Percentiles rank a stretch among this genome's conserved stretches.
phyloP scores from a whole-genome alignment of 2,797 vertebrate genomes.

The Tokudaia tokunoshimensis region DNA sequence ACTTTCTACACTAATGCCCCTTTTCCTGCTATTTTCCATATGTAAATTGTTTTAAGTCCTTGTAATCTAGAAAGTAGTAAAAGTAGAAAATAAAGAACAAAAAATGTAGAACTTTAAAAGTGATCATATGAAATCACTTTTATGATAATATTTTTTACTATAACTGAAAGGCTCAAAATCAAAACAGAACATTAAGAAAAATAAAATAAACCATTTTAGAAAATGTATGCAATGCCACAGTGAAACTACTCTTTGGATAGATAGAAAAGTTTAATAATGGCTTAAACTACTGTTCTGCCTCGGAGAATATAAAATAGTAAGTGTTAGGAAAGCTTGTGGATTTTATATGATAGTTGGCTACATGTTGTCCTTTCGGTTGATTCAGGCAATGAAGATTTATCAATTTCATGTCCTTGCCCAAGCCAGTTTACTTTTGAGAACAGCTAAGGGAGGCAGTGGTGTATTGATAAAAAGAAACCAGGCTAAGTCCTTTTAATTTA shows the following conservation, averaged over 20 bases:
- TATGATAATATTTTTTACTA: neutral
- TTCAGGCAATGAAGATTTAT: too few relatives aligned
- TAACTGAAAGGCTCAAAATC: neutral
- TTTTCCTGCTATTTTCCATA: neutral
- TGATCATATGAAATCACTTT: neutral
- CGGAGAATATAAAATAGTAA: neutral
- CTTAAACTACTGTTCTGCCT: neutral
- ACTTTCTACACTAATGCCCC: neutral
- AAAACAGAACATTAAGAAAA: neutral
- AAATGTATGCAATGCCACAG: neutral
- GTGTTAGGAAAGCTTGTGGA: neutral
- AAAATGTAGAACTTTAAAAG: neutral
- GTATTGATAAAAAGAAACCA: neutral
- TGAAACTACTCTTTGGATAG: neutral
- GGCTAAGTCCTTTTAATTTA: neutral
- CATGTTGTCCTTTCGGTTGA: neutral
- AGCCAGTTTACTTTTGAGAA: neutral
- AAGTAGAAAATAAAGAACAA: neutral
- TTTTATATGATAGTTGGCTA: neutral
- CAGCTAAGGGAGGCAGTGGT: neutral
- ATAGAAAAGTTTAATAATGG: neutral
- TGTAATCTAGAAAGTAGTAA: neutral
- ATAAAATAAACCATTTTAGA: neutral
- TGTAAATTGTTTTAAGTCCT: neutral
- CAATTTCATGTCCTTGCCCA: neutral